These are phyloP conservation scores for Apomyelois bistriatella DNA, from an alignment of 2,888 invertebrate genomes.

Conservation along the genomic window DNA sequence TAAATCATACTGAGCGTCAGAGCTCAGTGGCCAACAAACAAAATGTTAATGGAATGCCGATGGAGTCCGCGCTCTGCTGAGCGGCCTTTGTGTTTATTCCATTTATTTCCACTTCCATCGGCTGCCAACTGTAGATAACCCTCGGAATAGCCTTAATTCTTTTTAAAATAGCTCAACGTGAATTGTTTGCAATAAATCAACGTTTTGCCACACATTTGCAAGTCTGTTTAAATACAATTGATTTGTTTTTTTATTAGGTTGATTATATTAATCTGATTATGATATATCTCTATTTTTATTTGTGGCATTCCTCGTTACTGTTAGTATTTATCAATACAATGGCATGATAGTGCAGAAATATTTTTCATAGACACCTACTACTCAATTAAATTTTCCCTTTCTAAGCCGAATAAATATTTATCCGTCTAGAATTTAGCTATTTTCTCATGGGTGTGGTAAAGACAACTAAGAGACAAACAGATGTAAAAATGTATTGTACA, in stretches of 20 bases:
- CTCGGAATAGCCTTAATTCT: neutral
- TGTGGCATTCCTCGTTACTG: too few species aligned
- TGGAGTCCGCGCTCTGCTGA: conserved; percentile 1
- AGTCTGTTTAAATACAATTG: too few species aligned
- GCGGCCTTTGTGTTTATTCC: neutral
- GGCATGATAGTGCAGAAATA: too few species aligned
- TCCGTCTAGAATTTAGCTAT: too few species aligned
- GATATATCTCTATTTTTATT: too few species aligned
- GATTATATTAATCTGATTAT: too few species aligned
- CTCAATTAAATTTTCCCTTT: too few species aligned
- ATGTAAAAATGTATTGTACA: too few species aligned
- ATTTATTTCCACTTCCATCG: neutral
- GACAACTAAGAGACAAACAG: neutral
- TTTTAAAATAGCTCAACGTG: neutral
- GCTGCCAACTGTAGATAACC: neutral
- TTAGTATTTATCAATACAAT: neutral
- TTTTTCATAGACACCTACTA: too few species aligned
- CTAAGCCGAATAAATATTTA: too few species aligned
- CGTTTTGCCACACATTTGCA: too few species aligned
- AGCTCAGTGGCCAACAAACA: neutral
- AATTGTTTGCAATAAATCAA: neutral
- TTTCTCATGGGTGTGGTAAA: neutral
- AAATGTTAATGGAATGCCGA: neutral
- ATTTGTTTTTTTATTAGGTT: too few species aligned
- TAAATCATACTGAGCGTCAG: neutral